phyloP scores from a whole-genome alignment of 2,113 vertebrate species.

The Scalopus aquaticus region DNA sequence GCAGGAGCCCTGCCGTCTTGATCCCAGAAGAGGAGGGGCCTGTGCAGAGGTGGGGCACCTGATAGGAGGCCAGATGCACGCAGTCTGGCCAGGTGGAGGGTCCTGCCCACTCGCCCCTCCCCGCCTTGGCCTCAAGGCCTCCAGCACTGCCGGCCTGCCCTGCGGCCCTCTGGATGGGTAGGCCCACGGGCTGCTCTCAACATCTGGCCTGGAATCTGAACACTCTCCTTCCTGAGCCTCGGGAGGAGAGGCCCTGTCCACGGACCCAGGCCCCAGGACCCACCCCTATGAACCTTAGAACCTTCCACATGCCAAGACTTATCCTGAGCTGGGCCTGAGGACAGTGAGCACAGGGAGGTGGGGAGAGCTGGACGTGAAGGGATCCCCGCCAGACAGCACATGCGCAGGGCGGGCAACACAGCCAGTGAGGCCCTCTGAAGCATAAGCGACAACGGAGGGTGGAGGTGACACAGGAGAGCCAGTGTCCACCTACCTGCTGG shows the following conservation, averaged over 20 bases:
- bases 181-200: constrained; percentile 78
- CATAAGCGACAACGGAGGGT: neutral
- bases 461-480: neutral
- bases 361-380: neutral
- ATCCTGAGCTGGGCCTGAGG: neutral
- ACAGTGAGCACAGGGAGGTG: neutral
- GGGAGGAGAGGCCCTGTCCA: neutral
- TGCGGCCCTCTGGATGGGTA: constrained; percentile 72
- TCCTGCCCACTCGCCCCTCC: neutral
- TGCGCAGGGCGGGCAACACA: neutral
- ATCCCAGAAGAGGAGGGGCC: neutral
- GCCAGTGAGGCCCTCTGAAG: no score
- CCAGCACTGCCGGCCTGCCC: no score
- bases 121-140: constrained; percentile 23
- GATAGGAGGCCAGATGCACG: no score
- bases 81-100: no score
- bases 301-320: neutral
- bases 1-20: no score
- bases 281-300: neutral
- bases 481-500: constrained; percentile 69
- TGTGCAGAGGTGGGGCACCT: neutral
- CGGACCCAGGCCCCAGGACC: neutral
- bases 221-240: constrained; percentile 73
- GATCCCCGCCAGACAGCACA: neutral
- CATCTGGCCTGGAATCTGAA: constrained; percentile 73